Base-by-base conservation (phyloP, 2,113 vertebrate species). In the Microcebus murinus region DNA sequence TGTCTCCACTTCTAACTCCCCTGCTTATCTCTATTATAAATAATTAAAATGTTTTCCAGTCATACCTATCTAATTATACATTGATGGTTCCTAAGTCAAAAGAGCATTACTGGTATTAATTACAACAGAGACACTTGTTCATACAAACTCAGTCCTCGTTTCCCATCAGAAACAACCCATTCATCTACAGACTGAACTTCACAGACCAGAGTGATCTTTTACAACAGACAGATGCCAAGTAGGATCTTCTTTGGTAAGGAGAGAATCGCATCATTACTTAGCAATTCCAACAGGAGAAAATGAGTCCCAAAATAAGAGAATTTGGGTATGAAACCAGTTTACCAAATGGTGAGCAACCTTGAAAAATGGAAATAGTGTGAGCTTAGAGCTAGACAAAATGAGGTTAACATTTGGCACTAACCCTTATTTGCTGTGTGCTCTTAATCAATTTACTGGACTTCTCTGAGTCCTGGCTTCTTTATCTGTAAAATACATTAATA, bases 31-130 rank as follows among this genome's bases (percentile, higher is more conserved):
- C 15, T 93, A 95, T 91, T 95, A 84, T 96, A 98, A 98, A 98
- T 97, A 98, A 98, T 94, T 96, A 95, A 95, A 97, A 89, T 50
- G 80, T 95, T 98, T 98, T 98, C 94, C 97, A 96, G 61, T 98
- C 98, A 98, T 98, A 93, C 90, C 88, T 82, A 89, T 87, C 91
- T 97, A 97, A 98, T 98, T 98, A 98, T 79, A 92, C 96, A 96
- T 96, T 98, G 98, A 98, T 98, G 91, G 83, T 97, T 98, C 96
- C 91, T 97, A 96, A 97, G 68, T 97, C 88, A 68, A 97, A 98
- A 97, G 95, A 92, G 95, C 88, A 96, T 92, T 95, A 65, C 92
- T 97, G 80, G 91, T 61, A 77, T 97, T 98, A 98, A 98, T 95
- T 98, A 96, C 95, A 93, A 94, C 68, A 94, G n/a, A 96, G 95